Conservation (phyloP, 2,797 vertebrate species). For the Muraenolepis orangiensis region DNA sequence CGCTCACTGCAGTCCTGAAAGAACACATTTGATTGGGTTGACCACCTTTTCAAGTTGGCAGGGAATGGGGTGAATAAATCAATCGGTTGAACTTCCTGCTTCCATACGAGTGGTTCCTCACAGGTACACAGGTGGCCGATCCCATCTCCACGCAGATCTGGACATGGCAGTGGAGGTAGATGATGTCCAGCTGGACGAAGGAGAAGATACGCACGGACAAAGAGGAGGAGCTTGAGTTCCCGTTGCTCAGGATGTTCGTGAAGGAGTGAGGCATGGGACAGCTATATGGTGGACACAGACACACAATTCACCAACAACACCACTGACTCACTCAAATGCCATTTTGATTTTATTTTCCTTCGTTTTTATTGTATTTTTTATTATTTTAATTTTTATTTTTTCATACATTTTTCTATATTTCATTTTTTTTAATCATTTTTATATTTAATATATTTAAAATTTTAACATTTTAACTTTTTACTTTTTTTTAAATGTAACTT, state of each 20-base stretch:
- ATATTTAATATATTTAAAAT: no score
- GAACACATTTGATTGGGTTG: constrained; percentile 20
- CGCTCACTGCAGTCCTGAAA: constrained; percentile 56
- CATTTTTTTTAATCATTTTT: no score
- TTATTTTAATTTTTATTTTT: no score
- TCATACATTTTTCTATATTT: no score
- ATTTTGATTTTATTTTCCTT: no score
- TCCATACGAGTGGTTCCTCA: constrained; percentile 55
- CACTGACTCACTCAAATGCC: neutral
- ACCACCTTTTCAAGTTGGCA: neutral
- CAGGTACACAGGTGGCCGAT: constrained; percentile 72
- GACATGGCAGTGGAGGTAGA: constrained; percentile 87
- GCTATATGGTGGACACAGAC: constrained; percentile 69
- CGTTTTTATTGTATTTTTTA: no score
- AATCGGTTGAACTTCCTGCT: neutral
- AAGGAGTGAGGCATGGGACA: constrained; percentile 71
- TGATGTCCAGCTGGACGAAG: constrained; percentile 73
- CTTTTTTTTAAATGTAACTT: no score
- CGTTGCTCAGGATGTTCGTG: constrained; percentile 80
- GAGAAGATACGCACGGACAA: constrained; percentile 84
- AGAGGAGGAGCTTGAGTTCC: constrained; percentile 79
- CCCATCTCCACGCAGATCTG: constrained; percentile 77
- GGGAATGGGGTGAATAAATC: no score
- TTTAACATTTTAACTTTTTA: no score
- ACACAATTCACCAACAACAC: neutral